phyloP scores from a whole-genome alignment of 2,113 vertebrate species.

The Corvus hawaiiensis region DNA sequence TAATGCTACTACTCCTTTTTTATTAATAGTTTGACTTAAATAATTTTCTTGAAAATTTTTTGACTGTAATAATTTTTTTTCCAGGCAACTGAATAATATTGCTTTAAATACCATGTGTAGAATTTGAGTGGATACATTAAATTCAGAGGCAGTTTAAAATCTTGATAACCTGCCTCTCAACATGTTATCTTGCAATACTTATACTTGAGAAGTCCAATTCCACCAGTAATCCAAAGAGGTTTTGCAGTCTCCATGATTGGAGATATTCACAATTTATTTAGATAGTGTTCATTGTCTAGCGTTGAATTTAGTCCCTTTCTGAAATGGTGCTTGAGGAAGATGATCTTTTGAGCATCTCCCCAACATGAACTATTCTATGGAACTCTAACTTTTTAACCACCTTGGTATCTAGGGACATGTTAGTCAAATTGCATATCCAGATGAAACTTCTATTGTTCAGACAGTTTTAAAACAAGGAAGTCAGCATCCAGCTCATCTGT shows the following conservation, averaged over 20 bases:
- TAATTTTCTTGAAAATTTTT: not conserved
- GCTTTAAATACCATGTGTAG: not conserved
- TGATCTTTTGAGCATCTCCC: not conserved
- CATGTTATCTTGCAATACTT: not conserved
- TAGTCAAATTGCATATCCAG: not conserved
- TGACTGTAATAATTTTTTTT: not conserved
- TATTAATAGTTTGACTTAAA: not conserved
- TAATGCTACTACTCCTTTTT: not conserved
- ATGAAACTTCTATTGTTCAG: not conserved
- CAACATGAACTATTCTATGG: not conserved
- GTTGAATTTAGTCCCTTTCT: not conserved
- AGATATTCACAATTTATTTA: not conserved
- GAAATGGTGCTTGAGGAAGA: not conserved
- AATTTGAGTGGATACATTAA: not conserved
- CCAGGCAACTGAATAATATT: not conserved
- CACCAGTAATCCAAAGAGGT: not conserved
- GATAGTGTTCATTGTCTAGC: not conserved
- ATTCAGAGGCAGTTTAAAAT: not conserved
- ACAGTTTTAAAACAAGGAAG: not conserved
- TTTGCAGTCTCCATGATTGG: not conserved
- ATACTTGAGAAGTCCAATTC: not conserved
- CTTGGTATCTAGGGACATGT: not conserved
- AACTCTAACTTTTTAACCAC: not conserved
- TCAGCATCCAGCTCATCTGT: not conserved
- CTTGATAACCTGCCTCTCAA: not conserved